Base-by-base conservation (phyloP, 2,888 invertebrate species). In the Synanthedon myopaeformis region DNA sequence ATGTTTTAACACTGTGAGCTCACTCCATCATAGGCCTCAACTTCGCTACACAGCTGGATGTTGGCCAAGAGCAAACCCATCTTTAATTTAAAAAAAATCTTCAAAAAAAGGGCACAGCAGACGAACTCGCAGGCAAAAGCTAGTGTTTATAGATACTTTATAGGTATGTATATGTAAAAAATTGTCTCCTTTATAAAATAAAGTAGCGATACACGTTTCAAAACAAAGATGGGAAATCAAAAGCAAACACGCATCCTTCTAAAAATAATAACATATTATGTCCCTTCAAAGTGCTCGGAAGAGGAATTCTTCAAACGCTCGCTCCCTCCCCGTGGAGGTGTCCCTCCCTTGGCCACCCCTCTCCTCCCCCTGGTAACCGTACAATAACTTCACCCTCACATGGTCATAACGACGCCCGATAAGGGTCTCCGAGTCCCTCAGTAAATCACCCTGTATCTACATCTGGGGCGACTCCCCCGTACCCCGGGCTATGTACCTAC, bases 351-450 rank as follows among this genome's bases (percentile, higher is more conserved):
- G 23, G 41, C 56, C 60, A 59, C 65, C 64, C 65, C 70, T 63
- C 62, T 58, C 63, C 65, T 67, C 70, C 64, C 64, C 72, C 70
- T 66, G 58, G 64, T 66, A 66, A 65, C 69, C 68, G 73, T 72
- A 79, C 79, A 78, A 79, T 81, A 80, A 77, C 80, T 76, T 74
- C 82, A 74, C 84, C 84, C 86, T 87, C 86, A 87, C 86, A 87
- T 87, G 87, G 87, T 87, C 87, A 87, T 86, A 86, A 86, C 86
- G 84, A 81, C 80, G 69, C 76, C 72, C 76, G 86, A 86, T 86
- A 87, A 87, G 87, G 87, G 85, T 81, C 83, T 75, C 74, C 63
- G 69, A 79, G 84, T 78, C 82, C 82, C 84, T 78, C 82, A 62
- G 76, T 85, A 83, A 86, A 83, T 84, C 86, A 84, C 82, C 82